phyloP scores from a whole-genome alignment of 64 coral and sea anemone species.

The Catalaphyllia jardinei region DNA sequence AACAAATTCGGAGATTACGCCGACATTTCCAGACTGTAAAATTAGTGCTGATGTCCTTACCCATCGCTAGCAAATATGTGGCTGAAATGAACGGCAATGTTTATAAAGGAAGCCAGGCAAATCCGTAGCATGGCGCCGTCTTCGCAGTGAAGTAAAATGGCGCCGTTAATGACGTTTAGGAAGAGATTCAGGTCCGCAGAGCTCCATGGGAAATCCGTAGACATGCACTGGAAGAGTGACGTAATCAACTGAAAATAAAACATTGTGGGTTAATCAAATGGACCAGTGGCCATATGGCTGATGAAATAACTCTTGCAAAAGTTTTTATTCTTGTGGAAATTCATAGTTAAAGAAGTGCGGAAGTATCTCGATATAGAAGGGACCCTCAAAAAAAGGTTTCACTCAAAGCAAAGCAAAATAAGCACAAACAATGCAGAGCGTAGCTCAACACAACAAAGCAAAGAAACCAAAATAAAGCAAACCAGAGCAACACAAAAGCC shows the following conservation, averaged over 20 bases:
- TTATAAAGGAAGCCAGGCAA: constrained; percentile 78
- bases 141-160: constrained; percentile 92
- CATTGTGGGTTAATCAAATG: neutral
- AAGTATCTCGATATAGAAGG: no score
- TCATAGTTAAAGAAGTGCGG: no score
- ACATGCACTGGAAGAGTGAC: constrained; percentile 86
- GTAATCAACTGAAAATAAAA: constrained; percentile 73
- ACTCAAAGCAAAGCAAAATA: no score
- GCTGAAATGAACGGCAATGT: constrained; percentile 89
- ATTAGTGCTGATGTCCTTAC: constrained; percentile 32
- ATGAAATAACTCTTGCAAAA: no score
- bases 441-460: no score
- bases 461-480: no score
- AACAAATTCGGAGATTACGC: no score
- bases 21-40: neutral
- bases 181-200: constrained; percentile 90
- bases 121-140: constrained; percentile 89
- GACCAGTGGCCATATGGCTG: no score
- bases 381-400: no score
- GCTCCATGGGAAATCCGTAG: constrained; percentile 91
- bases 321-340: no score
- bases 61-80: constrained; percentile 94
- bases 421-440: no score
- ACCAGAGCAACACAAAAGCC: no score
- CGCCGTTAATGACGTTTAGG: constrained; percentile 94